phyloP scores from a whole-genome alignment of 1,140 invertebrate species.

The Drosophila ohnishii region DNA sequence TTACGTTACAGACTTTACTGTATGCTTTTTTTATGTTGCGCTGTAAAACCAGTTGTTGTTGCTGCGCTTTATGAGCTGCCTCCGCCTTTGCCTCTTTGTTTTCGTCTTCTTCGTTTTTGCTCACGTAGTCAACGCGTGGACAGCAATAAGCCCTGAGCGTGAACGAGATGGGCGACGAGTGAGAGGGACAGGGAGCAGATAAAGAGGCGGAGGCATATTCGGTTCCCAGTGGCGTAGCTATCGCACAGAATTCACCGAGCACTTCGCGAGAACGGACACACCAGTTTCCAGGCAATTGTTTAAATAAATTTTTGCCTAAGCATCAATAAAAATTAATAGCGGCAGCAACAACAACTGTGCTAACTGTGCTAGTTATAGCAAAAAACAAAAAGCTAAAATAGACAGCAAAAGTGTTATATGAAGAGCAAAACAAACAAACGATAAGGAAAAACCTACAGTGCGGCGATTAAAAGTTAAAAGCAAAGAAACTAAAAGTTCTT shows the following conservation, averaged over 20 bases:
- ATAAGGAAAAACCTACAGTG: slow-evolving; percentile 45
- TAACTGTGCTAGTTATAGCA: slow-evolving; percentile 22
- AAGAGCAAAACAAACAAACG: slow-evolving; percentile 50
- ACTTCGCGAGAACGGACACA: slow-evolving; percentile 68
- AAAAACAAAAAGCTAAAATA: slow-evolving; percentile 15
- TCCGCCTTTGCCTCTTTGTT: slow-evolving; percentile 28
- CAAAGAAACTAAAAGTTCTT: slow-evolving; percentile 28
- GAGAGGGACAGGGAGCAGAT: slow-evolving; percentile 19
- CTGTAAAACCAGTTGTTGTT: slow-evolving; percentile 72
- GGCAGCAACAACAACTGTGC: slow-evolving; percentile 35
- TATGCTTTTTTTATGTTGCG: slow-evolving; percentile 42
- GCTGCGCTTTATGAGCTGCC: slow-evolving; percentile 31
- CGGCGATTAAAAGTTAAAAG: slow-evolving; percentile 6
- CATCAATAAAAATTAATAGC: slow-evolving; percentile 18
- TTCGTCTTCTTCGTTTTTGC: slow-evolving; percentile 65
- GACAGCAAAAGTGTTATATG: slow-evolving; percentile 23
- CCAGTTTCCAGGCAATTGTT: slow-evolving; percentile 50
- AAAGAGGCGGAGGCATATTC: slow-evolving; percentile 37
- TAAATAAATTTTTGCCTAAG: slow-evolving; percentile 40
- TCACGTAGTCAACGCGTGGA: slow-evolving; percentile 77
- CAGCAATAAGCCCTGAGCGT: slow-evolving; percentile 27
- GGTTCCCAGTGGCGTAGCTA: slow-evolving; percentile 42
- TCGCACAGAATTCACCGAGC: slow-evolving; percentile 65
- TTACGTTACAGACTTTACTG: slow-evolving; percentile 11
- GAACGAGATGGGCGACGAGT: not conserved